Conservation (phyloP, 1,140 invertebrate genomes). For the Gryllus bimaculatus region DNA sequence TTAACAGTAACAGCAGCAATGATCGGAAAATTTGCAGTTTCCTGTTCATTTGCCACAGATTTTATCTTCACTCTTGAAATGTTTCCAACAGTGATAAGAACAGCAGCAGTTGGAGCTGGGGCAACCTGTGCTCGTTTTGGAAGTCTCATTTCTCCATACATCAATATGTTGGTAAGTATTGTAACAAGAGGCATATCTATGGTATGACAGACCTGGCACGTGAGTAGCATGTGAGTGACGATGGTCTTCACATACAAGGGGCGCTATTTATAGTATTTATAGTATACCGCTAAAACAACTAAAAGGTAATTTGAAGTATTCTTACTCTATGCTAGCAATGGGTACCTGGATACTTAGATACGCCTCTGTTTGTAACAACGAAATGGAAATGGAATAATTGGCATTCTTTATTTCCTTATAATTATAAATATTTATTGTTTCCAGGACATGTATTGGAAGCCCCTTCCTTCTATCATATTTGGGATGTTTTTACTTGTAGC, state of each 20-base stretch:
- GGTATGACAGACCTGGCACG: too few relatives aligned
- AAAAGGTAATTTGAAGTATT: too few relatives aligned
- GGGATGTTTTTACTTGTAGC: neutral
- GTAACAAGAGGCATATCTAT: too few relatives aligned
- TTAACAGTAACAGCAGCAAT: constrained; percentile 57
- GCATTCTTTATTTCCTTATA: too few relatives aligned
- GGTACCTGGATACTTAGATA: too few relatives aligned
- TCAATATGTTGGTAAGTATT: constrained; percentile 47
- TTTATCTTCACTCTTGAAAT: constrained; percentile 74
- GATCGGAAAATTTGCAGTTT: constrained; percentile 73
- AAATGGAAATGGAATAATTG: too few relatives aligned
- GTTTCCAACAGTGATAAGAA: constrained; percentile 72
- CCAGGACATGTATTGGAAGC: neutral
- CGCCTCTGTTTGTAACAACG: too few relatives aligned
- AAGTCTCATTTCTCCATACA: constrained; percentile 62
- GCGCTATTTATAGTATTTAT: too few relatives aligned
- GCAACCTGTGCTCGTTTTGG: constrained; percentile 68
- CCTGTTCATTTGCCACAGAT: constrained; percentile 65
- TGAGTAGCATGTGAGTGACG: too few relatives aligned
- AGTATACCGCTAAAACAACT: too few relatives aligned
- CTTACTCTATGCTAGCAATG: too few relatives aligned
- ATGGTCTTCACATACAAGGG: too few relatives aligned
- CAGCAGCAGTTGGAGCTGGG: constrained; percentile 63
- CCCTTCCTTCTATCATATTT: neutral
- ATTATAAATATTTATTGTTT: neutral